A percentile compares a stretch with the other conserved stretches of the same genome.
phyloP scores from a whole-genome alignment of 2,113 vertebrate genomes.

The Barnardius zonarius region DNA sequence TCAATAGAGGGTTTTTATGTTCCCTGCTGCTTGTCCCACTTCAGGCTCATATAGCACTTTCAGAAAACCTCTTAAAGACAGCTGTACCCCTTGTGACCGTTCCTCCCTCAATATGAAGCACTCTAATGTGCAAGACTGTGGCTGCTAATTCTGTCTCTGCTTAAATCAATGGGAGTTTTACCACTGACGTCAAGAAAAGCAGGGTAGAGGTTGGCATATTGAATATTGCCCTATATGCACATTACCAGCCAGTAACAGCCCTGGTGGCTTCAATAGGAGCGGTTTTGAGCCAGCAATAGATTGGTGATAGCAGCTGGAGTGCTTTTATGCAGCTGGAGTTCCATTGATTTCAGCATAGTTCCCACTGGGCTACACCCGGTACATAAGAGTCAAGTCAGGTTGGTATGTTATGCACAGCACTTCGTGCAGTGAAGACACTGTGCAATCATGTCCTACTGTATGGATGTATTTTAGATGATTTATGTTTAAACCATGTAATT shows the following conservation, averaged over 20 bases:
- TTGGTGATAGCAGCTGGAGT: background rate
- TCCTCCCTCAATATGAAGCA: background rate
- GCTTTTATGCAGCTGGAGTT: background rate
- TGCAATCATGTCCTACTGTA: background rate
- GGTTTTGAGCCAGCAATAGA: background rate
- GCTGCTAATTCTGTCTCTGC: background rate
- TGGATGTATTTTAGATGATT: background rate
- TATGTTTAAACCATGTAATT: slow-evolving; percentile 17
- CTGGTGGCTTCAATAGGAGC: background rate
- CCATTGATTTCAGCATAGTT: background rate
- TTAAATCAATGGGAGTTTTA: slow-evolving; percentile 4
- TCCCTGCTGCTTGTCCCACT: background rate
- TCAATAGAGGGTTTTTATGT: background rate
- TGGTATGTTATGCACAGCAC: background rate
- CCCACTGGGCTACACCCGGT: background rate
- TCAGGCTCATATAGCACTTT: background rate
- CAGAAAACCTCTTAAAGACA: background rate
- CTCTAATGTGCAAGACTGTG: background rate
- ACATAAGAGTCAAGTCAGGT: background rate
- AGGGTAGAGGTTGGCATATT: background rate
- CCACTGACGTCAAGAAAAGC: slow-evolving; percentile 1
- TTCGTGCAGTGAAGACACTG: background rate
- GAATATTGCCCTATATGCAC: background rate
- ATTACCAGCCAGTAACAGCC: background rate
- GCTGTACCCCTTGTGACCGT: background rate